These are phyloP conservation scores for Aphidius gifuensis DNA, from an alignment of 1,140 invertebrate species.

Conservation along the genomic window DNA sequence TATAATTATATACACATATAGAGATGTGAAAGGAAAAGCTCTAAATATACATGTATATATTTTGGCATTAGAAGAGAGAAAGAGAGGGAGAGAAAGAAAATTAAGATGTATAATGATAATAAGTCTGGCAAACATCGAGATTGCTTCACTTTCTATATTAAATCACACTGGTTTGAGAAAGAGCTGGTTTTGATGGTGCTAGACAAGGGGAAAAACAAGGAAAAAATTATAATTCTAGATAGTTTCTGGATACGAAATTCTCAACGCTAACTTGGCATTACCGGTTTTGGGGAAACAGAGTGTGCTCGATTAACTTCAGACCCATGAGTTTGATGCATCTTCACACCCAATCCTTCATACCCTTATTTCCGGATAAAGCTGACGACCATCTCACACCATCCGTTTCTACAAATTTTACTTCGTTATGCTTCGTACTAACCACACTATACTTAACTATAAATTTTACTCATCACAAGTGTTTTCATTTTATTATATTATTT, in stretches of 20 bases:
- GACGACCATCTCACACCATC: too few relatives aligned
- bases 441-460: too few relatives aligned
- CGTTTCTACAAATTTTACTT: too few relatives aligned
- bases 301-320: conserved; percentile 35
- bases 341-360: conserved; percentile 3
- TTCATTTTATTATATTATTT: too few relatives aligned
- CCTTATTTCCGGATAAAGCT: background rate
- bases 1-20: too few relatives aligned
- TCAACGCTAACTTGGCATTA: conserved; percentile 33
- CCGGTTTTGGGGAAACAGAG: conserved; percentile 29
- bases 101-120: conserved; percentile 36
- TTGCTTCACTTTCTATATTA: conserved; percentile 44
- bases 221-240: conserved; percentile 22
- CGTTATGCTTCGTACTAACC: too few relatives aligned
- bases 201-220: too few relatives aligned
- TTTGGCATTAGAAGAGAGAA: too few relatives aligned
- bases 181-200: too few relatives aligned
- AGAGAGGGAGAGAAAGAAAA: background rate
- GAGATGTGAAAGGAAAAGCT: too few relatives aligned
- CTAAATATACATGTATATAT: too few relatives aligned
- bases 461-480: too few relatives aligned
- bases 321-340: background rate
- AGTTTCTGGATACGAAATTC: conserved; percentile 24
- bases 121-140: conserved; percentile 36
- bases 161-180: conserved; percentile 28